A percentile compares a stretch with the other conserved stretches of the same genome.
Evolutionary conservation across 2,888 invertebrate genomes (phyloP).

Genomic region (Iphiclides podalirius): DNA sequence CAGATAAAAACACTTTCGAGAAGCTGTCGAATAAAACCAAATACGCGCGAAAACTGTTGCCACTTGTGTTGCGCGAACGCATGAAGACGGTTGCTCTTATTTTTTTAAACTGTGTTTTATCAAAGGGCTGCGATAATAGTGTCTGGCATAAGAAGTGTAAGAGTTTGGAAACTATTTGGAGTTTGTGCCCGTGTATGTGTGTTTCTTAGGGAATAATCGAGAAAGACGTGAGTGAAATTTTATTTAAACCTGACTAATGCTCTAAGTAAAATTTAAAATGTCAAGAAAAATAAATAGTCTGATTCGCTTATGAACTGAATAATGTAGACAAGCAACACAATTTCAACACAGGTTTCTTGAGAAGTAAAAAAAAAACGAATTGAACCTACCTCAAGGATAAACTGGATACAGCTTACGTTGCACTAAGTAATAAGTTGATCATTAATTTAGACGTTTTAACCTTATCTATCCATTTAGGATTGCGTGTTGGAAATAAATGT

Average conservation of each 20-base stretch:
- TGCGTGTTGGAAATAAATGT: conserved; percentile 5
- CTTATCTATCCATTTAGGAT: not conserved
- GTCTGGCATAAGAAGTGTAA: conserved; percentile 10
- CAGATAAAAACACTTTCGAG: conserved; percentile 30
- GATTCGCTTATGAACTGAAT: too few species aligned
- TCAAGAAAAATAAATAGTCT: too few species aligned
- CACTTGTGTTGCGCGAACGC: conserved; percentile 36
- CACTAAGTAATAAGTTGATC: too few species aligned
- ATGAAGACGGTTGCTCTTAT: conserved; percentile 27
- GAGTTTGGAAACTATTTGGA: conserved; percentile 1
- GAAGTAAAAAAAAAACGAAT: not conserved
- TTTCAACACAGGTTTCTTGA: not conserved
- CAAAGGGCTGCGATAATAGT: conserved; percentile 9
- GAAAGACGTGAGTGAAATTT: conserved; percentile 4
- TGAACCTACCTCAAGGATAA: conserved; percentile 14
- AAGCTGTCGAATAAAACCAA: conserved; percentile 42
- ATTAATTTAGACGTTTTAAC: not conserved
- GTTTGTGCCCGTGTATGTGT: conserved; percentile 10
- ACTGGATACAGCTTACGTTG: not conserved
- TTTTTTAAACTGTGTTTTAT: conserved; percentile 18
- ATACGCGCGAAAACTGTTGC: conserved; percentile 40
- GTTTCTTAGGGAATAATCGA: conserved; percentile 8
- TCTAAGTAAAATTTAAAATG: too few species aligned
- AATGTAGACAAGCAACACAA: too few species aligned
- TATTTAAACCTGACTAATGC: not conserved